phyloP scores from a whole-genome alignment of 2,888 invertebrate genomes.

The Thelaira solivaga region DNA sequence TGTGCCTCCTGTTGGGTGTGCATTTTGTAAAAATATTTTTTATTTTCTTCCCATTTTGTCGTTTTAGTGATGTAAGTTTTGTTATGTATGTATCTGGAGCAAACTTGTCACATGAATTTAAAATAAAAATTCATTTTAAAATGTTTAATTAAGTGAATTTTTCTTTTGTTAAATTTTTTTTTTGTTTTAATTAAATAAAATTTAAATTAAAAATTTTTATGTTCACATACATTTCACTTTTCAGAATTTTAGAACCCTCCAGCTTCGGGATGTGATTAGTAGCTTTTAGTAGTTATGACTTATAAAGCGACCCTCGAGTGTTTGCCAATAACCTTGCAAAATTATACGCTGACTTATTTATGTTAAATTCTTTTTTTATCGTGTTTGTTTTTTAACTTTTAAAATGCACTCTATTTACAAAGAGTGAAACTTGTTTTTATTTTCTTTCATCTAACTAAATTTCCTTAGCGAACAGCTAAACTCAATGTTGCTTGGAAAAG shows the following conservation, averaged over 20 bases:
- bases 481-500: background rate
- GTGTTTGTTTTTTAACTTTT: background rate
- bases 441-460: background rate
- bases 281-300: too few species aligned
- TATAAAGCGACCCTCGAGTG: too few species aligned
- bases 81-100: background rate
- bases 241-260: too few species aligned
- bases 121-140: too few species aligned
- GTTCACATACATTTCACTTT: too few species aligned
- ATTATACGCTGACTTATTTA: background rate
- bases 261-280: too few species aligned
- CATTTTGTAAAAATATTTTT: background rate
- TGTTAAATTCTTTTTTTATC: background rate
- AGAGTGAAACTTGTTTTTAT: background rate
- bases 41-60: background rate
- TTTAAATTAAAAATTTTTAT: too few species aligned
- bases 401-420: background rate
- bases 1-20: background rate
- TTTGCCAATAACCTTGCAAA: too few species aligned
- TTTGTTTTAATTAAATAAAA: too few species aligned
- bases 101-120: background rate
- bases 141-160: too few species aligned
- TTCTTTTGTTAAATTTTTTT: too few species aligned
- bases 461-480: constrained; percentile 1
- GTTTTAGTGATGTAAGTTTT: background rate